phyloP scores from a whole-genome alignment of 2,113 vertebrate species.

The Malaclemys terrapin region DNA sequence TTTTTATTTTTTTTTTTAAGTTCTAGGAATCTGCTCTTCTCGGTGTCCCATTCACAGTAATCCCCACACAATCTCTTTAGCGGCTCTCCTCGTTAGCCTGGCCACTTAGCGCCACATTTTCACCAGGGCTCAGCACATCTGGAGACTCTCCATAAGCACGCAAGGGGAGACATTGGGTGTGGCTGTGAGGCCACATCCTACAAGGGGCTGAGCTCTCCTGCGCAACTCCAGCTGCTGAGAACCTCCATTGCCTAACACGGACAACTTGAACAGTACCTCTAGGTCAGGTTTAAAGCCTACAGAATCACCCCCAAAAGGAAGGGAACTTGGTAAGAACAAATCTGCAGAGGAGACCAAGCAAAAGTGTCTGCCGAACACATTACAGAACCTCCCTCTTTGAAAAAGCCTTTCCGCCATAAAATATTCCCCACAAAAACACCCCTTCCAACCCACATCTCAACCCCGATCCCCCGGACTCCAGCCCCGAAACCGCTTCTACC shows the following conservation, averaged over 20 bases:
- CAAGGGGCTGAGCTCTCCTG: neutral
- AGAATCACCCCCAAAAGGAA: neutral
- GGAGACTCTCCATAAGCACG: neutral
- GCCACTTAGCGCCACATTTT: neutral
- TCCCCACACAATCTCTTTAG: neutral
- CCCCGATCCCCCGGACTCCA: neutral
- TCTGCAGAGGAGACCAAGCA: neutral
- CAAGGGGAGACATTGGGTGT: neutral
- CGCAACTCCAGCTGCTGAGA: neutral
- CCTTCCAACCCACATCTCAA: neutral
- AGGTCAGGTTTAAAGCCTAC: neutral
- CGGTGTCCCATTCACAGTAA: fast-evolving
- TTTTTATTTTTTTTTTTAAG: neutral
- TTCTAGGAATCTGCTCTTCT: fast-evolving
- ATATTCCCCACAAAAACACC: neutral
- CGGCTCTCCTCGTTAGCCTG: neutral
- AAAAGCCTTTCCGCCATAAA: neutral
- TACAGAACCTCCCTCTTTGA: neutral
- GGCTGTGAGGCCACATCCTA: neutral
- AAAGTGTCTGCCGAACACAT: neutral
- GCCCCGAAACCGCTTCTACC: neutral
- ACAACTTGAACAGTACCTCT: neutral
- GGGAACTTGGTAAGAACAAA: neutral
- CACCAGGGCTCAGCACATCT: neutral
- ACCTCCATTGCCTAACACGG: neutral